Conservation (phyloP, 1,140 invertebrate genomes). For the Trachymyrmex septentrionalis region DNA sequence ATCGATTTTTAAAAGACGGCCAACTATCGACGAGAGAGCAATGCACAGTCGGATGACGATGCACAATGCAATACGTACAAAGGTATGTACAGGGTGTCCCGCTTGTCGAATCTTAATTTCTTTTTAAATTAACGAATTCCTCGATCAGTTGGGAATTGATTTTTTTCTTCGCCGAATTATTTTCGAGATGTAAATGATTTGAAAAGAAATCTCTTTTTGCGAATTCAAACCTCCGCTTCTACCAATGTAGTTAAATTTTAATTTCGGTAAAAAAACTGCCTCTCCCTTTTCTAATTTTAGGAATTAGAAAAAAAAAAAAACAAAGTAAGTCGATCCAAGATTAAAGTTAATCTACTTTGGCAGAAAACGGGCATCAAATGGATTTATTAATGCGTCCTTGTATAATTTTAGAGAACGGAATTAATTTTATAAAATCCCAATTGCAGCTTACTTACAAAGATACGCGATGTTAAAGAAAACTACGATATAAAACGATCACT, state of each 20-base stretch:
- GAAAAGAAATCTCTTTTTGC: not conserved
- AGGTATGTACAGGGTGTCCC: not conserved
- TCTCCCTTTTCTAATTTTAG: no score
- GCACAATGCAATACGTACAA: slow-evolving; percentile 24
- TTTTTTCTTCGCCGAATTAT: not conserved
- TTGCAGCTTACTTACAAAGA: not conserved
- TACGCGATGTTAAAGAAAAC: not conserved
- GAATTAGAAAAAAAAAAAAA: no score
- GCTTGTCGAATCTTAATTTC: not conserved
- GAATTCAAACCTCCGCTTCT: not conserved
- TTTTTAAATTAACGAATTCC: not conserved
- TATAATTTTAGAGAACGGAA: not conserved
- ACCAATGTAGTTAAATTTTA: no score
- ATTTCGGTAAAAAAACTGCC: no score
- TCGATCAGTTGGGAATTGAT: not conserved
- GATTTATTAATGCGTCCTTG: no score
- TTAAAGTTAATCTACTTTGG: no score
- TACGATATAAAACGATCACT: not conserved
- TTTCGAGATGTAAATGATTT: not conserved
- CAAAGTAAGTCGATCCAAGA: no score
- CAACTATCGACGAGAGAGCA: not conserved
- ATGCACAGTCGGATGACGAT: slow-evolving; percentile 40
- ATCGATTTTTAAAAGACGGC: slow-evolving; percentile 55
- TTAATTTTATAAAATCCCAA: not conserved
- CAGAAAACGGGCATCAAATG: not conserved